Conservation (phyloP, 2,888 invertebrate genomes). For the Mythimna pallens region DNA sequence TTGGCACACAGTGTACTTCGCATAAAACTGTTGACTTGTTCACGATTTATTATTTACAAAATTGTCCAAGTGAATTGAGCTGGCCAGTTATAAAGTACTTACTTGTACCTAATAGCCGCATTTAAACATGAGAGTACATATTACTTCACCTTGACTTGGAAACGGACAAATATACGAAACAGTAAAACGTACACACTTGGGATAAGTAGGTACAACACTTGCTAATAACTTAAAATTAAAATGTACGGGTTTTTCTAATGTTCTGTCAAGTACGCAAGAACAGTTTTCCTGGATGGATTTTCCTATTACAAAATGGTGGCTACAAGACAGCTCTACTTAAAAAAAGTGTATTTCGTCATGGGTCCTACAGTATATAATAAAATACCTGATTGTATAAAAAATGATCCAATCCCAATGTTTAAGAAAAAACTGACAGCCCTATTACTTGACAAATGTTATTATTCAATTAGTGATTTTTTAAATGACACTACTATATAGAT, state of each 20-base stretch:
- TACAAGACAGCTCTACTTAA: no score
- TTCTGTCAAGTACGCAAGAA: background rate
- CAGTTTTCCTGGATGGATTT: background rate
- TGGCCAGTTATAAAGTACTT: slow-evolving; percentile 4
- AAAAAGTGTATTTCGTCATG: no score
- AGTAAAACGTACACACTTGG: background rate
- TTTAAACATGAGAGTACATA: slow-evolving; percentile 19
- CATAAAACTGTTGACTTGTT: background rate
- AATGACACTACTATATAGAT: no score
- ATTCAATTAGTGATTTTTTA: no score
- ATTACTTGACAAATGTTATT: no score
- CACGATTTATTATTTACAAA: slow-evolving; percentile 41
- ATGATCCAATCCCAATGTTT: no score
- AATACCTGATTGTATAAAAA: no score
- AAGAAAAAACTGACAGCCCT: no score
- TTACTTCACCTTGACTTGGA: slow-evolving; percentile 35
- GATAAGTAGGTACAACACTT: background rate
- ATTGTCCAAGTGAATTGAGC: slow-evolving; percentile 15
- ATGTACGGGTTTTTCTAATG: background rate
- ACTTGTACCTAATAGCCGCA: background rate
- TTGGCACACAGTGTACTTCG: slow-evolving; percentile 18
- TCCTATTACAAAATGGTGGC: no score
- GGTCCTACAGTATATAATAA: no score
- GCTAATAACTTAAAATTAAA: background rate
- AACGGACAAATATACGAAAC: slow-evolving; percentile 18